Evolutionary conservation across 2,888 invertebrate species (phyloP).

Genomic region (Spicauda simplicius): DNA sequence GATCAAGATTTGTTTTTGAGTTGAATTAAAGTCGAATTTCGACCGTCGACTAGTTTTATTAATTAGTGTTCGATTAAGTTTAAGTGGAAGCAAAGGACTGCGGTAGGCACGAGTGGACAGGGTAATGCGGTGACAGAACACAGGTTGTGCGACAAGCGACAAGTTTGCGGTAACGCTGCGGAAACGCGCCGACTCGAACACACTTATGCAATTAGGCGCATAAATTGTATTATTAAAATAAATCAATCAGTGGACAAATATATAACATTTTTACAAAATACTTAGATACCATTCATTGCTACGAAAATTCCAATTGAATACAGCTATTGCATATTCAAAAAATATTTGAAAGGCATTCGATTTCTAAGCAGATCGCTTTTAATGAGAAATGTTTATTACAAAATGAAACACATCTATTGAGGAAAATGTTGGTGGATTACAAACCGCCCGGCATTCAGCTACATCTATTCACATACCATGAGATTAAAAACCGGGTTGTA

Average conservation of each 20-base stretch:
- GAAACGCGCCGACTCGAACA: conserved; percentile 42
- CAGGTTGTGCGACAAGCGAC: conserved; percentile 48
- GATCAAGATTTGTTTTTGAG: too few species aligned
- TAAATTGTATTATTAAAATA: too few species aligned
- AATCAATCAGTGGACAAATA: too few species aligned
- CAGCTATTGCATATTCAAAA: background rate
- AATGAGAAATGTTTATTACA: conserved; percentile 19
- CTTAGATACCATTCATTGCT: too few species aligned
- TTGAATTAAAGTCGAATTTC: too few species aligned
- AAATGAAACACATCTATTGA: conserved; percentile 14
- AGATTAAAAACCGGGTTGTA: conserved; percentile 23
- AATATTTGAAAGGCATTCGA: conserved; percentile 16
- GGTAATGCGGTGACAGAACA: conserved; percentile 21
- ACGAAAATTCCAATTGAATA: too few species aligned
- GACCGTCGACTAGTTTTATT: too few species aligned
- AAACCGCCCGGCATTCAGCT: conserved; percentile 12
- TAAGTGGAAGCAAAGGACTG: background rate
- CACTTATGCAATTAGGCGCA: too few species aligned
- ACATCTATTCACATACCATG: conserved; percentile 27
- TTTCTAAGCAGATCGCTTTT: conserved; percentile 2
- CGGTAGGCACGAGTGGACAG: conserved; percentile 1
- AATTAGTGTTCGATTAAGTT: background rate
- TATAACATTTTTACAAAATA: too few species aligned
- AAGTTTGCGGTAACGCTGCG: conserved; percentile 56
- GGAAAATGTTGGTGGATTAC: conserved; percentile 31